Evolutionary conservation across 1,140 invertebrate species (phyloP).

Genomic region (Ridgeia piscesae): DNA sequence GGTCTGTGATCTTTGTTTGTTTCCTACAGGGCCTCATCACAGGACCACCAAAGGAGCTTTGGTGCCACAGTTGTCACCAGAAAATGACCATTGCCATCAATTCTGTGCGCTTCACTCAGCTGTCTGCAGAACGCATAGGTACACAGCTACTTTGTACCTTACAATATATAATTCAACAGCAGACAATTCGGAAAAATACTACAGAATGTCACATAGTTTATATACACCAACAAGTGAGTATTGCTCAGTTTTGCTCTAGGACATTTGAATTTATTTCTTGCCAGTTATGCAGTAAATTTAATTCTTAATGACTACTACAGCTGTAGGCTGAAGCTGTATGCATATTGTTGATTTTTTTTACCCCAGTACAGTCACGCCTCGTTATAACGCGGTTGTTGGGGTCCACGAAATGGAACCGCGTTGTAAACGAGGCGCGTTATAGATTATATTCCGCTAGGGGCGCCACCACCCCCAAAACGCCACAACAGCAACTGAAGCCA

Average conservation of each 20-base stretch:
- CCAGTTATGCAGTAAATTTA: not conserved
- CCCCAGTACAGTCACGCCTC: too few relatives aligned
- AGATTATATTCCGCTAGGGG: too few relatives aligned
- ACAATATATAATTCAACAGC: not conserved
- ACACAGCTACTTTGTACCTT: not conserved
- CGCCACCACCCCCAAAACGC: too few relatives aligned
- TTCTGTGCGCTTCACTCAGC: slow-evolving; percentile 40
- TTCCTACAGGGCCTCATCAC: slow-evolving; percentile 40
- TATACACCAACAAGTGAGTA: not conserved
- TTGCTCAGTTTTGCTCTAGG: not conserved
- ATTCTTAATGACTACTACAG: too few relatives aligned
- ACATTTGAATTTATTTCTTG: not conserved
- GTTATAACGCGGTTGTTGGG: too few relatives aligned
- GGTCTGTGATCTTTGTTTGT: not conserved
- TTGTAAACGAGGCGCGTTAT: too few relatives aligned
- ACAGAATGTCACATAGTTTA: not conserved
- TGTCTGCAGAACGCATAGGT: slow-evolving; percentile 29
- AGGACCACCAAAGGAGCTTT: slow-evolving; percentile 42
- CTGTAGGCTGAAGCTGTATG: too few relatives aligned
- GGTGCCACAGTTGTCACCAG: slow-evolving; percentile 47
- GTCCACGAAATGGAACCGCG: too few relatives aligned
- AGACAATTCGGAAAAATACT: not conserved
- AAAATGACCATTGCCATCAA: slow-evolving; percentile 49
- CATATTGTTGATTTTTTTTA: too few relatives aligned
- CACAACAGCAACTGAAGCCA: too few relatives aligned